A percentile compares a stretch with the other conserved stretches of the same genome.
Evolutionary conservation across 2,113 vertebrate species (phyloP).

Genomic region (Nerophis ophidion): DNA sequence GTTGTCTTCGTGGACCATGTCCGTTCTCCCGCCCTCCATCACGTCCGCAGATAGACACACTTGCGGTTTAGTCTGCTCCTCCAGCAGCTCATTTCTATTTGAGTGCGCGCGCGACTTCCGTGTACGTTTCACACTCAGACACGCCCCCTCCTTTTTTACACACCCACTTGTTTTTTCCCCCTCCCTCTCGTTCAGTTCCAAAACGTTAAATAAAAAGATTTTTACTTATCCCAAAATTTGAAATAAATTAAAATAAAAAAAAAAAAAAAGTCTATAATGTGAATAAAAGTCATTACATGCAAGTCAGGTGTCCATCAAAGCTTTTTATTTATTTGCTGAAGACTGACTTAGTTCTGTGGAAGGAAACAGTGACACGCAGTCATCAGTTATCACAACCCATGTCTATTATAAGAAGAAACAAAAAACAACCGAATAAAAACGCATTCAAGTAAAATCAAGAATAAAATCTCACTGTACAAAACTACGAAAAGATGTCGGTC

Average conservation of each 20-base stretch:
- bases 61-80: background rate
- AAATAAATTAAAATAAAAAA: too few species aligned
- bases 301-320: background rate
- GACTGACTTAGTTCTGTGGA: background rate
- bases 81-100: slow-evolving; percentile 4
- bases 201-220: background rate
- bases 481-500: too few species aligned
- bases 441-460: background rate
- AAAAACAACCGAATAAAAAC: background rate
- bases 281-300: background rate
- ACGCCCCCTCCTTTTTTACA: background rate
- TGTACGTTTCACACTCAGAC: background rate
- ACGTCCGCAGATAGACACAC: slow-evolving; percentile 6
- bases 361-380: background rate
- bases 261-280: background rate
- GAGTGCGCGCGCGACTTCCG: background rate
- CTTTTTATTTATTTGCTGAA: background rate
- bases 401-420: background rate
- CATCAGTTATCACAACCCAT: background rate
- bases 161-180: background rate
- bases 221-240: too few species aligned
- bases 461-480: background rate
- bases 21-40: slow-evolving; percentile 12
- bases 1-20: slow-evolving; percentile 59
- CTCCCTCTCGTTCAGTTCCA: background rate